Conservation (phyloP, 2,113 vertebrate species). For the Pterocles gutturalis region DNA sequence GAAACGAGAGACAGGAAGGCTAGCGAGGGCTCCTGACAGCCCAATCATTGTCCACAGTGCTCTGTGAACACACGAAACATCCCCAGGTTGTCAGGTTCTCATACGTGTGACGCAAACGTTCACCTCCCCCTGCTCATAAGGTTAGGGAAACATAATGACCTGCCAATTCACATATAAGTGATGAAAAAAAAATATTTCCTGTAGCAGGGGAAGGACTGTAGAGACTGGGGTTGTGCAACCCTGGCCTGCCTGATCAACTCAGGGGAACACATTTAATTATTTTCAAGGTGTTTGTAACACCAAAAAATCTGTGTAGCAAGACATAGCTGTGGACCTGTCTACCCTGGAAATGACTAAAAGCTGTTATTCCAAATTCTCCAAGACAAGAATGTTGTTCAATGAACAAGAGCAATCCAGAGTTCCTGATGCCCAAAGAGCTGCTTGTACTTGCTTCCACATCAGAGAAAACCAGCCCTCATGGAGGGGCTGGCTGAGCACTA, state of each 20-base stretch:
- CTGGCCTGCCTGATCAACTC: not conserved
- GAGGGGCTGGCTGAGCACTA: not conserved
- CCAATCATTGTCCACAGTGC: not conserved
- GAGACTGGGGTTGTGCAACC: not conserved
- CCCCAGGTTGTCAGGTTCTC: not conserved
- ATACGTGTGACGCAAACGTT: accelerated
- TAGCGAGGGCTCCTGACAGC: not conserved
- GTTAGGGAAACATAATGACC: not conserved
- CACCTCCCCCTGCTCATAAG: not conserved
- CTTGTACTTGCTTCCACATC: not conserved
- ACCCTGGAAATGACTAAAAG: not conserved
- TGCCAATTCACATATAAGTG: accelerated
- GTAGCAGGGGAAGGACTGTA: accelerated
- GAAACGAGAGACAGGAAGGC: not conserved
- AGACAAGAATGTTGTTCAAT: not conserved
- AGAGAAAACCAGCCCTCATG: not conserved
- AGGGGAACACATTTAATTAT: not conserved
- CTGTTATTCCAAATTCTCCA: not conserved
- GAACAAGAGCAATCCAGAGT: not conserved
- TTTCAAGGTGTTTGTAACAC: not conserved
- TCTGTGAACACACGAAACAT: not conserved
- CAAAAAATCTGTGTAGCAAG: not conserved
- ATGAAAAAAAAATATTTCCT: not conserved
- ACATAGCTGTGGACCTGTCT: accelerated
- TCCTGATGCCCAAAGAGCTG: not conserved